A percentile compares a stretch with the other conserved stretches of the same genome.
Conservation (phyloP, 2,888 invertebrate species). For the Subacronicta megacephala region DNA sequence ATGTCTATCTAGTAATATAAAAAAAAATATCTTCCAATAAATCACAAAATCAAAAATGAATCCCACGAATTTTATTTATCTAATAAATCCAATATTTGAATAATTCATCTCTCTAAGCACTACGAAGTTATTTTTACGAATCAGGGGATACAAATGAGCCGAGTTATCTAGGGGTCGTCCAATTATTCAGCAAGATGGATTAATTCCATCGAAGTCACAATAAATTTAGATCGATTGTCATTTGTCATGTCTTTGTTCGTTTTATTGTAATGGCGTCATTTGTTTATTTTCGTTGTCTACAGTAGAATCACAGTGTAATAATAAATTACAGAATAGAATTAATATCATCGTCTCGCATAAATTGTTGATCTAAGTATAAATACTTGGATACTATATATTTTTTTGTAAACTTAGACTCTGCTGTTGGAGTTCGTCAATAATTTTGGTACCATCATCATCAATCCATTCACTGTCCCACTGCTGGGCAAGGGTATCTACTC, state of each 20-base stretch:
- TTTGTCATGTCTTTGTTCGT: constrained; percentile 23
- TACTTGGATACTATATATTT: too few relatives aligned
- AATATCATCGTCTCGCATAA: too few relatives aligned
- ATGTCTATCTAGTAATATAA: too few relatives aligned
- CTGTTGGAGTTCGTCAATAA: too few relatives aligned
- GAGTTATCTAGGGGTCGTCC: constrained; percentile 18
- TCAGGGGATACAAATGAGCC: constrained; percentile 18
- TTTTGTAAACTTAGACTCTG: too few relatives aligned
- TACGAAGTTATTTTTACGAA: constrained; percentile 27
- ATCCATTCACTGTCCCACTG: too few relatives aligned
- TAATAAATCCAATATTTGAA: constrained; percentile 31
- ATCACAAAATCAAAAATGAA: constrained; percentile 1
- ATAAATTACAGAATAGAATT: too few relatives aligned
- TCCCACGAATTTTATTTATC: constrained; percentile 4
- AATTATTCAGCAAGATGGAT: constrained; percentile 26
- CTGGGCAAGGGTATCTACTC: too few relatives aligned
- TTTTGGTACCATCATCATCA: too few relatives aligned
- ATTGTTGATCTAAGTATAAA: too few relatives aligned
- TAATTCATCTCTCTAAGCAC: constrained; percentile 25
- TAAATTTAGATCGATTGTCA: constrained; percentile 18
- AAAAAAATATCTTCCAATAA: not conserved
- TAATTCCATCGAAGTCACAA: constrained; percentile 27
- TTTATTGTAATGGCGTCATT: constrained; percentile 15
- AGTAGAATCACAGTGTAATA: too few relatives aligned
- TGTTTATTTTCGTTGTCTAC: constrained; percentile 6